These are phyloP conservation scores for Acropora yongei DNA, from an alignment of 64 coral and sea anemone genomes.

Conservation along the genomic window DNA sequence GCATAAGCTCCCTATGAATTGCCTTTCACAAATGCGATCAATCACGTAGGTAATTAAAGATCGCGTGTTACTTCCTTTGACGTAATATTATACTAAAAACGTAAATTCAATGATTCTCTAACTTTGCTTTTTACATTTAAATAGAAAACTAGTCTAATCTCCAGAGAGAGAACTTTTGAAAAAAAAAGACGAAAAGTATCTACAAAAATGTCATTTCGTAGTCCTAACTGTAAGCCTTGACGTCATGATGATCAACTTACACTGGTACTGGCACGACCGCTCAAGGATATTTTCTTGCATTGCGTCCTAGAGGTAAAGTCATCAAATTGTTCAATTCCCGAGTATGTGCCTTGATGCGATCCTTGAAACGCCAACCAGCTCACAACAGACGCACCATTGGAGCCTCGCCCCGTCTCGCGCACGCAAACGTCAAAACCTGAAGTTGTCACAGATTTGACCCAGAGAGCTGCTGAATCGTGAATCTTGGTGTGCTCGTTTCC, in stretches of 20 bases:
- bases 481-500: constrained; percentile 31
- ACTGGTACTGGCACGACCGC: not conserved
- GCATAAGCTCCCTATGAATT: not conserved
- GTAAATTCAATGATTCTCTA: too few relatives aligned
- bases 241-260: not conserved
- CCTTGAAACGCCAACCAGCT: constrained; percentile 72
- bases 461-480: constrained; percentile 40
- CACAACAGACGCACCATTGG: constrained; percentile 33
- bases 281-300: constrained; percentile 17
- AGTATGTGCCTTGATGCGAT: not conserved
- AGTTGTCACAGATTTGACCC: constrained; percentile 53
- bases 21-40: not conserved
- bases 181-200: too few relatives aligned
- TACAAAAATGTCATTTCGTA: too few relatives aligned
- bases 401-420: constrained; percentile 55
- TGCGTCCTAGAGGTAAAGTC: constrained; percentile 36
- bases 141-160: too few relatives aligned
- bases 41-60: too few relatives aligned
- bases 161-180: too few relatives aligned
- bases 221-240: too few relatives aligned
- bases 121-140: too few relatives aligned
- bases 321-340: constrained; percentile 24
- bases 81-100: too few relatives aligned
- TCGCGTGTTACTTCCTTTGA: too few relatives aligned
- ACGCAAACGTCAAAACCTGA: constrained; percentile 50